These are phyloP conservation scores for Carcharodon carcharias DNA, from an alignment of 2,797 vertebrate species.

Conservation along the genomic window DNA sequence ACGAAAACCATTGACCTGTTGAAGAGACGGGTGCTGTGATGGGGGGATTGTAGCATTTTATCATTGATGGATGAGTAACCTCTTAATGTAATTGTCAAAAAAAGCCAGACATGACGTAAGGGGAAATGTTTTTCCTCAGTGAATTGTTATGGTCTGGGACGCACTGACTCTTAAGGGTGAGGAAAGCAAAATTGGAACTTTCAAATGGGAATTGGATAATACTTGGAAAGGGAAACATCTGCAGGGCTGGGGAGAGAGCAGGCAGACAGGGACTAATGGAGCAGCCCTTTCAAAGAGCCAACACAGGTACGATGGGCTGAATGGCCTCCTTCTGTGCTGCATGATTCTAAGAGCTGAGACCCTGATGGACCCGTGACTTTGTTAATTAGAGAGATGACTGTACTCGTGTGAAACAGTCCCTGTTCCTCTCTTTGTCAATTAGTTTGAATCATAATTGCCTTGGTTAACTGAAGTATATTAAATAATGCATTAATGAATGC, in stretches of 20 bases:
- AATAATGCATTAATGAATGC: not conserved
- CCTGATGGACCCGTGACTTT: not conserved
- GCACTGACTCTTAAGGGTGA: not conserved
- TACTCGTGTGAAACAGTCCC: not conserved
- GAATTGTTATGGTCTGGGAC: not conserved
- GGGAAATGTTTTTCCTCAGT: not conserved
- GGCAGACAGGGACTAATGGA: not conserved
- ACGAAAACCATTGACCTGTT: not conserved
- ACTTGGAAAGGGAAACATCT: not conserved
- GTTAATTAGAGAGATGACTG: not conserved
- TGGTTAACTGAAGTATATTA: not conserved
- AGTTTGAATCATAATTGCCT: not conserved
- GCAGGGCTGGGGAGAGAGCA: not conserved
- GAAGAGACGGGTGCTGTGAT: too few relatives aligned
- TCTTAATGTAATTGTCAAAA: not conserved
- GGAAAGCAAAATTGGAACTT: not conserved
- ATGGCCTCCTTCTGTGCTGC: not conserved
- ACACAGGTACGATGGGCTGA: not conserved
- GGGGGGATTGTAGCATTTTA: not conserved
- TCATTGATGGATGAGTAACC: not conserved
- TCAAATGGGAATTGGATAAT: not conserved
- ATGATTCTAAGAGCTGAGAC: not conserved
- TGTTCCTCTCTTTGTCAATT: not conserved
- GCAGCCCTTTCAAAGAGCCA: not conserved
- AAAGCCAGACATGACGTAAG: not conserved